A percentile compares a stretch with the other conserved stretches of the same genome.
Conservation (phyloP, 2,113 vertebrate species). For the Cygnus atratus region DNA sequence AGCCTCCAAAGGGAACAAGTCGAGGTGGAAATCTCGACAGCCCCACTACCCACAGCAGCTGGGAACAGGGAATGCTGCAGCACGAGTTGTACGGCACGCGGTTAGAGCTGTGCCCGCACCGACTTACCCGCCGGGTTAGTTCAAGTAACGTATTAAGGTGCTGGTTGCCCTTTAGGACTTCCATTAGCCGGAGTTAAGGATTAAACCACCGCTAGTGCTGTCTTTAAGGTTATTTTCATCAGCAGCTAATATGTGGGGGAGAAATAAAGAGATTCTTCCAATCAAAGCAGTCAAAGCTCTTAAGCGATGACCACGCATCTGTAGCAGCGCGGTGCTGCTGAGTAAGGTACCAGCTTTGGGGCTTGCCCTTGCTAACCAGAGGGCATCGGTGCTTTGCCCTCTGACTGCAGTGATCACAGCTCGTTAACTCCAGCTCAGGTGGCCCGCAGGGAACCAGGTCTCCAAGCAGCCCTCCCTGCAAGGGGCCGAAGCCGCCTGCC, state of each 20-base stretch:
- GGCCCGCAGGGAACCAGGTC: neutral
- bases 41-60: neutral
- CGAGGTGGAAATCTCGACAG: neutral
- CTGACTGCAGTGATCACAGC: neutral
- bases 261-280: neutral
- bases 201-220: slow-evolving; percentile 10
- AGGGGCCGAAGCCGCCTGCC: neutral
- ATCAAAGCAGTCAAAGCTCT: neutral
- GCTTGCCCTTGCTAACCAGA: neutral
- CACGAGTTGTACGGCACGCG: rapidly evolving
- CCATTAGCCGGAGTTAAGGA: slow-evolving; percentile 22
- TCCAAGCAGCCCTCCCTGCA: neutral
- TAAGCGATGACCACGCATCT: rapidly evolving
- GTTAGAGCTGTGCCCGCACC: neutral
- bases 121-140: neutral
- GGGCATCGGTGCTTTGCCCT: neutral
- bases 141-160: neutral
- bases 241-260: neutral
- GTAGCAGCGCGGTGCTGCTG: neutral
- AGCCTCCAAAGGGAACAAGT: neutral
- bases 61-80: neutral
- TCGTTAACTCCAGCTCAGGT: neutral
- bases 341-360: neutral
- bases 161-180: neutral
- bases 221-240: neutral